phyloP scores from a whole-genome alignment of 2,113 vertebrate genomes.

The Pedetes capensis region DNA sequence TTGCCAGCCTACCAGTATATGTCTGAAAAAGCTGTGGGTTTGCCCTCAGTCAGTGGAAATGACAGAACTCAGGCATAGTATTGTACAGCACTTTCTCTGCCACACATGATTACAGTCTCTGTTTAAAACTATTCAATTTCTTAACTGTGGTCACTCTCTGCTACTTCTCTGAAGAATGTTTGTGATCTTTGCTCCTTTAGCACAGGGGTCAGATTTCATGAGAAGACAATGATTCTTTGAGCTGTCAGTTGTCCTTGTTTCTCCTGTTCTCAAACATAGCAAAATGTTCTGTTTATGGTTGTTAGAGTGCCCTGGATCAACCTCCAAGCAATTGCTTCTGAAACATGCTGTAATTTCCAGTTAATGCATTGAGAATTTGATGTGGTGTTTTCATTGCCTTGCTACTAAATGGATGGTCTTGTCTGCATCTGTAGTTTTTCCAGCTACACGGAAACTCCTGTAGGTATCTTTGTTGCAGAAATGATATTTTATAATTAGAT shows the following conservation, averaged over 20 bases:
- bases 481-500: slow-evolving; percentile 34
- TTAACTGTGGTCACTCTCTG: not conserved
- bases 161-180: not conserved
- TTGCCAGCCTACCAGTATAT: not conserved
- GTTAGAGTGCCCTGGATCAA: not conserved
- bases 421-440: not conserved
- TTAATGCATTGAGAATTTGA: not conserved
- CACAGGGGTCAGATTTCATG: not conserved
- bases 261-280: not conserved
- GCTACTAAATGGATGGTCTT: not conserved
- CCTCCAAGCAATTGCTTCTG: not conserved
- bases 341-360: not conserved
- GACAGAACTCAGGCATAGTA: not conserved
- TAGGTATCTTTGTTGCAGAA: not conserved
- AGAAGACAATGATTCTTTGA: not conserved
- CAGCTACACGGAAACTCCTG: not conserved
- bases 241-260: not conserved
- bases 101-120: not conserved
- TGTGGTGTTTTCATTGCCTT: not conserved
- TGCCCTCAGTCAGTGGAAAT: not conserved
- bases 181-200: not conserved
- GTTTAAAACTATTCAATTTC: not conserved
- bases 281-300: not conserved
- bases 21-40: not conserved
- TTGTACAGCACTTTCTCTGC: not conserved